Evolutionary conservation across 2,113 vertebrate species (phyloP), one percentile per base, ranked within the genome.

Genomic region (Eleginops maclovinus): DNA sequence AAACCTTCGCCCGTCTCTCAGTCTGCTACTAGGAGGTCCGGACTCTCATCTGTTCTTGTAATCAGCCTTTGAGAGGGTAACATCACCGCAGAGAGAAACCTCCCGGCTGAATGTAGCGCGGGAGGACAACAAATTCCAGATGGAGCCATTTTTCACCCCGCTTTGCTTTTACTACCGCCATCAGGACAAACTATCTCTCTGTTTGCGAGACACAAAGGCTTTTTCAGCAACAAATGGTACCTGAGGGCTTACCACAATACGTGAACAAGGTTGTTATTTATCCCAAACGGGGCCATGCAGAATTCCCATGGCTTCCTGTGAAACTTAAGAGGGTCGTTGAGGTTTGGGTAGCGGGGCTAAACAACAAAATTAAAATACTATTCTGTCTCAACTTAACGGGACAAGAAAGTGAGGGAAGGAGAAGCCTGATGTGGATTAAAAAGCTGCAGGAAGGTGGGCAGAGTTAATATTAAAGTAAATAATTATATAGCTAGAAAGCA

Each of bases 401-500:
- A 49, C 50, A 74, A 77, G 3, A 64, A 63, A 50, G 26, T 59
- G 11, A 36, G 15, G 50, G 53, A 36, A 88, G 53, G 69, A 72
- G 72, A 66, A 63, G 49, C 47, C 60, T 72, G 85, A 59, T 22
- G 19, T 50, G 26, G 83, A 81, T 31, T 67, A 70, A 62, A 71
- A 75, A 14, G 26, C 69, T 53, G 0, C n/a, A 69, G 76, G 62
- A 60, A 63, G 60, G 26, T 61, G 24, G 49, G 43, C 56, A 24
- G 64, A 41, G 65, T 79, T 86, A 69, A 91, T 72, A 75, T 76
- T 36, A 79, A 77, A 28, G 72, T 8, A 72, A 82, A 88, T 88
- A 89, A 93, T 91, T 79, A 89, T 36, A 86, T 50, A 36, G 81
- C 90, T 77, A 15, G 50, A 19, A 88, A 88, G 83, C 40, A 26